Evolutionary conservation across 2,113 vertebrate species (phyloP), one percentile per base, ranked within the genome.

Genomic region (Malaclemys terrapin): DNA sequence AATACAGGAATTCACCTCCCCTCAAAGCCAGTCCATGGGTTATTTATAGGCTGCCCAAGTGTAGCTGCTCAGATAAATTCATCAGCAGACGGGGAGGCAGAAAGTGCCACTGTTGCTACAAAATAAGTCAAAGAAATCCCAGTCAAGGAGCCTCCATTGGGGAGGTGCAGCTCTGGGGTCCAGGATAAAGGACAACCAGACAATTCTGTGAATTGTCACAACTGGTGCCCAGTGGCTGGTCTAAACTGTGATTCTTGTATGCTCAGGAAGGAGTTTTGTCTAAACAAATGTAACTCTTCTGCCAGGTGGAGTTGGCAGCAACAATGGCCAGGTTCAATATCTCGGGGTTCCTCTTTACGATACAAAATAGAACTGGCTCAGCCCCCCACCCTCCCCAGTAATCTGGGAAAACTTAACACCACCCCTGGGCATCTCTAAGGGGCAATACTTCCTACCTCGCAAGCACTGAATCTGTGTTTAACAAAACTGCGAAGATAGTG

Each of bases 51-150:
- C 47, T 57, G 22, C 5, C 25, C 45, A 86, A n/a, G 29, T 76
- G 75, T 87, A 87, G 42, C 53, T 65, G 16, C 35, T 90, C 72
- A 84, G 54, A 59, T 82, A 75, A 87, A 87, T 82, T n/a, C 53
- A 76, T 57, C 29, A 52, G 82, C 35, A 82, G 6, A 17, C 31
- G 27, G 20, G 27, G 27, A 72, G 69, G 20, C 6, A 22, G 6
- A 69, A 49, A 19, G 56, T 24, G 16, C 27, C 2, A 52, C 56
- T 59, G 56, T 59, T 59, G 56, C 56, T 59, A 59, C 25, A 27
- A 59, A 59, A 59, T 11, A 27, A 59, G 56, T 59, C 56, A 59
- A 87, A 53, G 45, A 35, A 82, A 17, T 76, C 19, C 87, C 52
- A 59, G 52, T 45, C 76, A 20, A n/a, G 17, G 52, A 53, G 17